Evolutionary conservation across 2,113 vertebrate species (phyloP), one percentile per base, ranked within the genome.

Genomic region (Physeter macrocephalus): DNA sequence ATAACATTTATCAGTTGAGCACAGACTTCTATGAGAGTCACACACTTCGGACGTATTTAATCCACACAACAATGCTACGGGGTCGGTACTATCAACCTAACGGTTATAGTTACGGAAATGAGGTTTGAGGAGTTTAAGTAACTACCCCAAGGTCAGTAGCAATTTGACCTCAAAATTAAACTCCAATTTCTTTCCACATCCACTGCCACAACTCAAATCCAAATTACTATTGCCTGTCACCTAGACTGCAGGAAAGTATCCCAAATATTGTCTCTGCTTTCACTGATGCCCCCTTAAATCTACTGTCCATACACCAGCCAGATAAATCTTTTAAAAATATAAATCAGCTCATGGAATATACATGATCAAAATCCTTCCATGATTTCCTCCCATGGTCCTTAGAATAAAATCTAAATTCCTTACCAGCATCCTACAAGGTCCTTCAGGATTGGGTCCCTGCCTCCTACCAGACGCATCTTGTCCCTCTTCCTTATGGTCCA

Each of bases 371-470:
- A n/a, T 83, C 36, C 54, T 94, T 95, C 62, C 31, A 52, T 88
- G 39, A 83, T 88, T 91, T 92, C 77, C 7, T 71, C 43, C 5
- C 25, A 46, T n/a, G 15, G 31, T 61, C 61, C 69, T 88, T 95
- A 91, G 21, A 36, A 49, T 54, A 91, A 95, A 93, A 87, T 62
- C 39, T 61, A 91, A 93, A 78, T 77, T 92, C 81, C 27, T 93
- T 75, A 36, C 31, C 23, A 90, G 39, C 14, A n/a, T 85, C 81
- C 59, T 75, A 67, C 49, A 77, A 71, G 34, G 57, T 71, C 52
- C 62, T 84, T 83, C 25, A 49, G 1, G 2, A 13, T 64, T 77
- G 27, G 27, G 3, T 64, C 62, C 52, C 69, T 78, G 36, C 17
- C 36, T 86, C 62, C 27, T 59, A 20, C 36, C 49, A 84, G 36